Evolutionary conservation across 2,113 vertebrate species (phyloP).

Genomic region (Cephalophus harveyi): DNA sequence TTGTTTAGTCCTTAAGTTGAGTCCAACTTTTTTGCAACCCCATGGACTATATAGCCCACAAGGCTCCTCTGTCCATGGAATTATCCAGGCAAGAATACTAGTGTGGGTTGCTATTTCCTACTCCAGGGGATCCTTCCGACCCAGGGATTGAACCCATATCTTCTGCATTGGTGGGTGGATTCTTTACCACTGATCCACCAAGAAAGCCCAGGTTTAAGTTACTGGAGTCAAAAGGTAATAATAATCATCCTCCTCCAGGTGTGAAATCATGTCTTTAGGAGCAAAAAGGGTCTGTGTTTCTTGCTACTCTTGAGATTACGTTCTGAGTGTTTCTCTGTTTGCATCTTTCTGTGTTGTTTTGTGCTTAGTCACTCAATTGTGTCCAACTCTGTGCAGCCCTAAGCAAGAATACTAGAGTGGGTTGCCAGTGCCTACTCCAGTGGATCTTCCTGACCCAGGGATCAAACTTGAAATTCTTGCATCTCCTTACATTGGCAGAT

Average conservation of each 20-base stretch:
- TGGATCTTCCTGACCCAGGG: not conserved
- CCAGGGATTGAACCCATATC: not conserved
- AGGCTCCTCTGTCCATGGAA: not conserved
- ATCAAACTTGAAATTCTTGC: not conserved
- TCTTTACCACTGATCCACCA: not conserved
- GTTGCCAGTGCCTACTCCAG: not conserved
- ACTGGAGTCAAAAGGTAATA: not conserved
- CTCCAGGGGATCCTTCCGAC: not conserved
- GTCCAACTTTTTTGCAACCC: not conserved
- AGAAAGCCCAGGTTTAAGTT: not conserved
- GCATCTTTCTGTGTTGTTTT: not conserved
- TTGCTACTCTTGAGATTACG: not conserved
- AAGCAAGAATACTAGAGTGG: not conserved
- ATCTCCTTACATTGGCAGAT: not conserved
- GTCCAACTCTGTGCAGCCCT: not conserved
- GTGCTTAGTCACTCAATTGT: not conserved
- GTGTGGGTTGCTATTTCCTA: not conserved
- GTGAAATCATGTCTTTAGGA: not conserved
- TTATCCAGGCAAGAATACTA: not conserved
- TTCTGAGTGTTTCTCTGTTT: not conserved
- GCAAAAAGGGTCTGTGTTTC: not conserved
- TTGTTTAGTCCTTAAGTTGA: not conserved
- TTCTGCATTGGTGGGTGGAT: not conserved
- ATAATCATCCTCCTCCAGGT: not conserved
- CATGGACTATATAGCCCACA: not conserved